phyloP scores from a whole-genome alignment of 1,140 invertebrate species.

The Zaprionus ornatus region DNA sequence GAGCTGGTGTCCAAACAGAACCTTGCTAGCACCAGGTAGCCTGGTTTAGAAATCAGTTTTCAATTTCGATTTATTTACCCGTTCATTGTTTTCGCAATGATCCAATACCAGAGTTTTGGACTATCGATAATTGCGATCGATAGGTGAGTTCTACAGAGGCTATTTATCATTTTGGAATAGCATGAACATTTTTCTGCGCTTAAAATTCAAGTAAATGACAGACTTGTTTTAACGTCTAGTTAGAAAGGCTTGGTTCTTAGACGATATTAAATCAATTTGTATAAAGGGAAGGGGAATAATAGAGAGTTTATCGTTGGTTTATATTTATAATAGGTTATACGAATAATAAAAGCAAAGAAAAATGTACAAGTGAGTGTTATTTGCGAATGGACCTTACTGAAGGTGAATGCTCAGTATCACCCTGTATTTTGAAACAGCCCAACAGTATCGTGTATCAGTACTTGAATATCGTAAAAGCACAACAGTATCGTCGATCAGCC shows the following conservation, averaged over 20 bases:
- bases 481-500: too few species aligned
- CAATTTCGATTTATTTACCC: not conserved
- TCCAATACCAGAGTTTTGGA: not conserved
- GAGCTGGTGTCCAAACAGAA: slow-evolving; percentile 89
- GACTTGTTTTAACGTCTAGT: not conserved
- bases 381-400: too few species aligned
- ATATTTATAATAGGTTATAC: not conserved
- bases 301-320: not conserved
- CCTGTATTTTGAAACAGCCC: too few species aligned
- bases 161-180: not conserved
- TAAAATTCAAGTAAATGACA: too few species aligned
- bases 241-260: not conserved
- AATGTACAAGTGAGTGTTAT: not conserved
- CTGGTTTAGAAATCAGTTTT: not conserved
- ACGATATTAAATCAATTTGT: not conserved
- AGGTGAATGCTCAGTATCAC: too few species aligned
- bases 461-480: too few species aligned
- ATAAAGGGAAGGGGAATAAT: not conserved
- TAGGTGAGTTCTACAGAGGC: not conserved
- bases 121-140: not conserved
- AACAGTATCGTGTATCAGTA: too few species aligned
- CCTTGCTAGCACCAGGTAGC: slow-evolving; percentile 67
- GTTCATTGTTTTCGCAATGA: not conserved
- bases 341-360: not conserved
- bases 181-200: not conserved